These are phyloP conservation scores for Haliclona indistincta DNA, from an alignment of 37 sponge, comb jelly and placozoan species.

Conservation along the genomic window DNA sequence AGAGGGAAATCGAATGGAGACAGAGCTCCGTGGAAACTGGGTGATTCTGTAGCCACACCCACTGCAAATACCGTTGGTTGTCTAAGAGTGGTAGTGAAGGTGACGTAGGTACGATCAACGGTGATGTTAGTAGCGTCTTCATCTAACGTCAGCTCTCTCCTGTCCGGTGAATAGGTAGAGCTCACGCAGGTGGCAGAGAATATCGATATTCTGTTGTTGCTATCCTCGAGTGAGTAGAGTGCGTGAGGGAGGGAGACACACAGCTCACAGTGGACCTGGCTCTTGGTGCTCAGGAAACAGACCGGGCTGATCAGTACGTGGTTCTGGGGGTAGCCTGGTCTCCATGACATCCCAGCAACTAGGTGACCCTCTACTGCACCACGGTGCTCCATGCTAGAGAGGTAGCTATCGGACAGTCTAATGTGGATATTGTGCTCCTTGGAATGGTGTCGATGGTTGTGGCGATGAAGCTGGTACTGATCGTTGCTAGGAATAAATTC, in stretches of 20 bases:
- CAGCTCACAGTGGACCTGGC: neutral
- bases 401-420: constrained; percentile 7
- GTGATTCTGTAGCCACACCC: neutral
- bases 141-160: neutral
- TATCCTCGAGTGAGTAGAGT: neutral
- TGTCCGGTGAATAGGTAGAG: neutral
- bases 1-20: constrained; percentile 3
- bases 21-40: neutral
- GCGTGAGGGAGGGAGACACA: constrained; percentile 40
- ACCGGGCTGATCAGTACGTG: constrained; percentile 51
- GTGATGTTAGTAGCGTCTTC: neutral
- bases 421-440: constrained; percentile 31
- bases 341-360: constrained; percentile 38
- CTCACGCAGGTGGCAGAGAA: constrained; percentile 12
- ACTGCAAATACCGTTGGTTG: constrained; percentile 47
- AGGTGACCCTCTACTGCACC: constrained; percentile 10
- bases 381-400: neutral
- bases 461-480: neutral
- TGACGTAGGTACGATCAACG: neutral
- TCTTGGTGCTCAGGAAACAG: constrained; percentile 50
- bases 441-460: constrained; percentile 2
- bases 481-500: constrained; percentile 14
- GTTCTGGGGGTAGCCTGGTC: constrained; percentile 9
- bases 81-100: constrained; percentile 13
- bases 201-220: neutral